Base-by-base conservation (phyloP, 2,113 vertebrate species). In the Arenaria interpres region DNA sequence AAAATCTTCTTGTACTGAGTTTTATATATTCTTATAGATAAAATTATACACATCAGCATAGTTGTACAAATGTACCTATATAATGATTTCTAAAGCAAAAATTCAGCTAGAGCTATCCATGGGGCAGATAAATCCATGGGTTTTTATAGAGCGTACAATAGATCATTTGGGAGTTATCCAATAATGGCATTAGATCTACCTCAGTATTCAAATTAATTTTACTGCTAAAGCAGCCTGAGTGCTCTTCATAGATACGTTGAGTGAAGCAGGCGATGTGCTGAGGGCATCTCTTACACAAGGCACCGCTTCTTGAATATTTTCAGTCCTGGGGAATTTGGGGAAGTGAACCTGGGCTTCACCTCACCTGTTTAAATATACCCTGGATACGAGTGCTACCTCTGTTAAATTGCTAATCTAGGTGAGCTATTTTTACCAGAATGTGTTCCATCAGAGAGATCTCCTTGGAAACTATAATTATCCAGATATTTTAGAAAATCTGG, bases 201-300 rank as follows among this genome's bases (percentile, higher is more conserved):
- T 33, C 3, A 0, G 67, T 18, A 43, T 45, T 41, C 51, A 27
- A 30, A 59, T 48, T 18, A 14, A 76, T 63, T 59, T 2, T 53
- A n/a, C 18, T 41, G 51, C 41, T 67, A 15, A 63, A 72, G 63
- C 2, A 2, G 39, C 6, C 57, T 0, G 0, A 62, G 71, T 9
- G 37, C 51, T 60, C 53, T 41, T 56, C 64, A 16, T 3, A 10
- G 54, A 43, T 6, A 22, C 0, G 4, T 3, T 30, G 12, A 45
- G 46, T 2, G 32, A 67, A 33, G 51, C 5, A 17, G 41, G 30
- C 4, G 7, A 41, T 33, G 69, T 17, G 62, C 68, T 64, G 1
- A 60, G 68, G 39, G 32, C 39, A 25, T 1, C 81, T 56, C 69
- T 28, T 25, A 46, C 28, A 39, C 43, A 12, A 14, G 39, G 41